Base-by-base conservation (phyloP, 2,797 vertebrate genomes). In the Gymnodraco acuticeps region DNA sequence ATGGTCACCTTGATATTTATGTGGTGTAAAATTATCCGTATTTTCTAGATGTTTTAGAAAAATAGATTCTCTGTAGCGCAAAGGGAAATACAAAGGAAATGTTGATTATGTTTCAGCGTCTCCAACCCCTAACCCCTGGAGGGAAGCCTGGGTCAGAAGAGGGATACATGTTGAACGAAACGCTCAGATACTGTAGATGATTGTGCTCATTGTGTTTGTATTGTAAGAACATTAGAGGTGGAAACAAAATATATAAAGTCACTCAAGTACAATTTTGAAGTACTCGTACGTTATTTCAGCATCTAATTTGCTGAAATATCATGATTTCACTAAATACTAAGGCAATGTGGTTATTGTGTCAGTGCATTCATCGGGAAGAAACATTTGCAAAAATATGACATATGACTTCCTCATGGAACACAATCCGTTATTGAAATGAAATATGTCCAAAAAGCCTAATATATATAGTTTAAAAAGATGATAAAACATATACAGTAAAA, bases 101-200 rank as follows among this genome's bases (percentile, higher is more conserved):
- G 11, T 20, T 53, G 58, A 67, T 65, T 78, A 60, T 77, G 23
- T 58, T 64, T 60, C 77, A 69, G 47, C 55, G 17, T 55, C 45
- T 15, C 13, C 42, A 67, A 43, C 85, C 81, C 77, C 72, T 52
- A 67, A 43, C 85, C 81, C 77, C 72, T 52, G 60, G 75, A 88
- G 77, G 86, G 66, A 73, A 81, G 73, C 50, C 51, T 73, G 71
- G 62, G 66, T 85, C 73, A 75, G 48, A 80, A 82, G 55, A 83
- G 78, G 69, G 77, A 66, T 70, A 51, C 54, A 52, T 73, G 63
- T 20, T 73, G 46, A 47, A 70, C 63, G 58, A 63, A 80, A 67
- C 41, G 17, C 50, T 62, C 47, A 60, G 17, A 73, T 31, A 27
- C 27, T 27, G 27, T 27, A 45, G 59, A 31, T 64, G 56, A 70